Evolutionary conservation across 1,140 invertebrate species (phyloP), one percentile per base, ranked within the genome.

Genomic region (Papilio machaon): DNA sequence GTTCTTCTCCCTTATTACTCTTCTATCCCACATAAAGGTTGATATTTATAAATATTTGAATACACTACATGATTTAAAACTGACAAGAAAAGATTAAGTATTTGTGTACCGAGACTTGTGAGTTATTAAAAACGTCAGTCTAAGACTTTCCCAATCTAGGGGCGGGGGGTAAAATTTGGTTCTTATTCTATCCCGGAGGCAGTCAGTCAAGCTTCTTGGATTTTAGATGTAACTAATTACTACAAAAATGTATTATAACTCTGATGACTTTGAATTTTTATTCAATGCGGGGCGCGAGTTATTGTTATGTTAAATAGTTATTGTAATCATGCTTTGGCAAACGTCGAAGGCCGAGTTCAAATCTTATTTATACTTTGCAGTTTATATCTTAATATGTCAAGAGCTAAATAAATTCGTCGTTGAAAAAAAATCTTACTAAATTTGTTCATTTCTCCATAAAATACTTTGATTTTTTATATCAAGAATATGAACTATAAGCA

Each of bases 281-380:
- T 76, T 76, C 19, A 13, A 47, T 7, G 47, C 10, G 47, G 4
- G 10, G 9, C 46, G 23, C 13, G n/a, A 47, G 43, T 75, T 76
- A 76, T 76, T 76, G 74, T 76, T 76, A 76, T 52, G 74, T 76
- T 76, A 76, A 76, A 76, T 11, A 76, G 74, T 76, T 76, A 76
- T 76, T 76, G 74, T 76, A 54, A 52, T 76, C 19, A 52, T 52
- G 19, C 74, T 52, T 76, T 76, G 74, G 74, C 74, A 52, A 30
- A 76, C 74, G 17, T 15, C 47, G 74, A 76, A 76, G 74, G 74
- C 74, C 74, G 74, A 76, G 46, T 76, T 47, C 74, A 76, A 52
- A 76, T 76, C 73, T 30, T 75, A 19, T 74, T 19, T 47, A 6
- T 46, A 47, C 46, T 76, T n/a, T 76, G 30, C 11, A 15, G 11